These are phyloP conservation scores for Epizoanthus illoricatus DNA, from an alignment of 92 coral and sea anemone species.

Conservation along the genomic window DNA sequence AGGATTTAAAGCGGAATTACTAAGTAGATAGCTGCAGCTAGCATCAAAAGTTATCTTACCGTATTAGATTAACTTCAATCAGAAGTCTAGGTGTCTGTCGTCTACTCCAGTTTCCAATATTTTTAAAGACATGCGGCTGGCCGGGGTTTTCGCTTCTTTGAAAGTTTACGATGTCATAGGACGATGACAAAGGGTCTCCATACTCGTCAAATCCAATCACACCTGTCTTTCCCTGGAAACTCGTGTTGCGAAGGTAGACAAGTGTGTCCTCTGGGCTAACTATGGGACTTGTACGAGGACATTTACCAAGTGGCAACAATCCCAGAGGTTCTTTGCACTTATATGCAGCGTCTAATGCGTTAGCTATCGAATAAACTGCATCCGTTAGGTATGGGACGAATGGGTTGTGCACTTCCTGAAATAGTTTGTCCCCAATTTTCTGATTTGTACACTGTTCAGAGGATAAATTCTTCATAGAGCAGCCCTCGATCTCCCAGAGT, in stretches of 20 bases:
- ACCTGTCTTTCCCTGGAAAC: constrained; percentile 65
- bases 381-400: constrained; percentile 73
- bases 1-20: too few relatives aligned
- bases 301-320: constrained; percentile 20
- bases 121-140: constrained; percentile 40
- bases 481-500: constrained; percentile 52
- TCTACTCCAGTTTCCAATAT: constrained; percentile 70
- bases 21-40: too few relatives aligned
- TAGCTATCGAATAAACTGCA: constrained; percentile 69
- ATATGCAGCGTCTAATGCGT: constrained; percentile 48
- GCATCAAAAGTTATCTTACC: constrained; percentile 29
- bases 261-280: constrained; percentile 52
- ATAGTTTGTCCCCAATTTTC: constrained; percentile 5
- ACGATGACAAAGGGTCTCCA: constrained; percentile 62
- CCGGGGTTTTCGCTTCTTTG: constrained; percentile 23
- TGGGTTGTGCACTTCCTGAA: constrained; percentile 56
- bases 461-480: background rate
- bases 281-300: constrained; percentile 30
- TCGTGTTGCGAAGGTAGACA: constrained; percentile 51
- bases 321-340: constrained; percentile 33
- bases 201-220: constrained; percentile 46
- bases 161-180: constrained; percentile 74
- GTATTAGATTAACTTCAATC: constrained; percentile 43
- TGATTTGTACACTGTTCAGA: constrained; percentile 18
- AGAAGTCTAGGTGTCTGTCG: constrained; percentile 24